Evolutionary conservation across 2,797 vertebrate genomes (phyloP).

Genomic region (Myotis planiceps): DNA sequence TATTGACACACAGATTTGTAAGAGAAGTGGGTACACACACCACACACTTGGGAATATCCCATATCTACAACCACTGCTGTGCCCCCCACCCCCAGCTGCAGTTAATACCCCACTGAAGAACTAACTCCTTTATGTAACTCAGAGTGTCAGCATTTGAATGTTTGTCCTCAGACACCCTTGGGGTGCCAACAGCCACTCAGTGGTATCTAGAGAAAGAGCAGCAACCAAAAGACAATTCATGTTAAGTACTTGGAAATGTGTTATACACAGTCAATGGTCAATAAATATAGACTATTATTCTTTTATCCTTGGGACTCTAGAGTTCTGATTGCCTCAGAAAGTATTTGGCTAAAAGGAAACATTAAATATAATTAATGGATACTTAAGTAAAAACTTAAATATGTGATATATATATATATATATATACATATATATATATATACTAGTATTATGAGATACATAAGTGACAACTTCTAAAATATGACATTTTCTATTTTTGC

Average conservation of each 20-base stretch:
- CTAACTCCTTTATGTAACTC: not conserved
- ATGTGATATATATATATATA: not conserved
- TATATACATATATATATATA: too few relatives aligned
- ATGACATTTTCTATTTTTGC: not conserved
- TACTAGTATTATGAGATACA: not conserved
- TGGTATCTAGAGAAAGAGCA: not conserved
- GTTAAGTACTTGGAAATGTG: not conserved
- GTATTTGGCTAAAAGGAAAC: not conserved
- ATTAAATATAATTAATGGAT: not conserved
- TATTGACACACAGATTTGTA: not conserved
- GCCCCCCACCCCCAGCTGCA: rapidly evolving
- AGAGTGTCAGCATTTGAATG: not conserved
- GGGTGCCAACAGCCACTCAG: not conserved
- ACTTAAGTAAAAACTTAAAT: not conserved
- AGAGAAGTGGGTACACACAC: not conserved
- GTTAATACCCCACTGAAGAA: not conserved
- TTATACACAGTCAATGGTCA: not conserved
- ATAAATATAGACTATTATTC: not conserved
- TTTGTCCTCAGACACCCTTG: not conserved
- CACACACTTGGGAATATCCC: not conserved
- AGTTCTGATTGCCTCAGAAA: not conserved
- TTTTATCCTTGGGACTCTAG: not conserved
- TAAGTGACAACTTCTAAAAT: not conserved
- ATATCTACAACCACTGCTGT: not conserved
- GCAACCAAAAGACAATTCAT: not conserved